Conservation (phyloP, 2,888 invertebrate genomes). For the Drosophila fungiperda region DNA sequence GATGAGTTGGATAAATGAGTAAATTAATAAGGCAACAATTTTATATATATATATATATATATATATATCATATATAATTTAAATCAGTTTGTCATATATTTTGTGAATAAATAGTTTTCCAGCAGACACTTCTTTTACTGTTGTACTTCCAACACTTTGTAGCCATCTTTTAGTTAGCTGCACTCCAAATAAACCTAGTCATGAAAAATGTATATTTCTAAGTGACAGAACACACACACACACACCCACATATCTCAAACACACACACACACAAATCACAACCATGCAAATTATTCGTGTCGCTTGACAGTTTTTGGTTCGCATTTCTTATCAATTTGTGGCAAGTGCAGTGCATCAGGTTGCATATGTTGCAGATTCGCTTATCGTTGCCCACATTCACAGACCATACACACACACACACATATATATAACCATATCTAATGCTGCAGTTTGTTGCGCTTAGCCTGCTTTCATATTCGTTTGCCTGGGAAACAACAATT, state of each 20-base stretch:
- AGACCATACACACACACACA: slow-evolving; percentile 4
- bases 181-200: slow-evolving; percentile 12
- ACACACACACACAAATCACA: slow-evolving; percentile 15
- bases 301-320: slow-evolving; percentile 40
- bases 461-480: slow-evolving; percentile 45
- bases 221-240: slow-evolving; percentile 10
- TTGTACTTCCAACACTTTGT: not conserved
- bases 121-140: not conserved
- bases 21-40: not conserved
- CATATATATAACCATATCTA: slow-evolving; percentile 14
- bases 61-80: not conserved
- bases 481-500: slow-evolving; percentile 51
- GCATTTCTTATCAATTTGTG: slow-evolving; percentile 59
- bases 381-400: slow-evolving; percentile 42
- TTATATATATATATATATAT: not conserved
- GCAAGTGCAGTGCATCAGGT: slow-evolving; percentile 16
- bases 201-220: slow-evolving; percentile 30
- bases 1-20: not conserved
- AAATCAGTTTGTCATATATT: not conserved
- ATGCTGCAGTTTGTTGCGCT: slow-evolving; percentile 47
- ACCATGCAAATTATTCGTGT: slow-evolving; percentile 10
- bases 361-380: slow-evolving; percentile 42
- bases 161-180: slow-evolving; percentile 1
- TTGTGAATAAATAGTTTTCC: not conserved
- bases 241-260: slow-evolving; percentile 3